Conservation (phyloP, 2,888 invertebrate species). For the Rhaphigaster nebulosa region DNA sequence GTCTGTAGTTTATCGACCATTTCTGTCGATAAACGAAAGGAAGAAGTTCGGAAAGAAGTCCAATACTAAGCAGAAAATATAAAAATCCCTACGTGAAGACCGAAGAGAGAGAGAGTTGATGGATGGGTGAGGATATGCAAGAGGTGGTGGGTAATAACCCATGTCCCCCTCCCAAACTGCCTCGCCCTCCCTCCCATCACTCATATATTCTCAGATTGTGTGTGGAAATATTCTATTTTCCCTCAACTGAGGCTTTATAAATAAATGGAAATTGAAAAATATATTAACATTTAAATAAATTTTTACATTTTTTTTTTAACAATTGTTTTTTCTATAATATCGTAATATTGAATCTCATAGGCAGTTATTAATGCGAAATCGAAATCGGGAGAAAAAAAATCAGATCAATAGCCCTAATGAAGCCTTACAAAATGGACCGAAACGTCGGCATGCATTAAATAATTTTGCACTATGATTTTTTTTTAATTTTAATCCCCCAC, state of each 20-base stretch:
- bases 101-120: neutral
- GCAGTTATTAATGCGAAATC: no score
- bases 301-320: neutral
- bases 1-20: neutral
- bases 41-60: neutral
- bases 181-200: neutral
- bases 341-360: no score
- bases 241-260: neutral
- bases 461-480: no score
- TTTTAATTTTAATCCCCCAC: no score
- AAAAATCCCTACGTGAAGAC: neutral
- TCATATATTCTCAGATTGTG: slow-evolving; percentile 23
- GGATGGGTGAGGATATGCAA: slow-evolving; percentile 32
- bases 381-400: no score
- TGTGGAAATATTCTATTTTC: slow-evolving; percentile 20
- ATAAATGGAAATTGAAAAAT: neutral
- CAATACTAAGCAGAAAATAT: slow-evolving; percentile 38
- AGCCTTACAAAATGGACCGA: no score
- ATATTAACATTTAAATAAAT: neutral
- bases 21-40: neutral
- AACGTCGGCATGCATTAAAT: no score
- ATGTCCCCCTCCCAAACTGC: neutral
- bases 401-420: no score
- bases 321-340: no score
- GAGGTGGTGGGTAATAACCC: slow-evolving; percentile 18